phyloP scores from a whole-genome alignment of 1,140 invertebrate species.

The Lordiphosa mommai region DNA sequence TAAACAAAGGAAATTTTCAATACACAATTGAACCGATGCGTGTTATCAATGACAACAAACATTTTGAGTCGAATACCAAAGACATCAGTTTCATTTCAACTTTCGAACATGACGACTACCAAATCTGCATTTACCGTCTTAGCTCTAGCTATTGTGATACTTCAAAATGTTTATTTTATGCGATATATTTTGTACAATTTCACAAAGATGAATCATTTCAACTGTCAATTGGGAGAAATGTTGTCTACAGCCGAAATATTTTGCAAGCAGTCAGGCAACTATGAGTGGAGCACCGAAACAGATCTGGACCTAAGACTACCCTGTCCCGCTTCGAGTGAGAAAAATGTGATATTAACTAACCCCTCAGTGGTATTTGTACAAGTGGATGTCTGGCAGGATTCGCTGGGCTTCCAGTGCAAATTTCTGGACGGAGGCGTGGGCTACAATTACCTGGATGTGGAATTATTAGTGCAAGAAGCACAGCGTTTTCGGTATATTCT shows the following conservation, averaged over 20 bases:
- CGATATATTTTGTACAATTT: background rate
- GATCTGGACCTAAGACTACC: background rate
- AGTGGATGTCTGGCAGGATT: conserved; percentile 3
- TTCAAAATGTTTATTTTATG: background rate
- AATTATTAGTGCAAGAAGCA: background rate
- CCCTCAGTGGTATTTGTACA: conserved; percentile 1
- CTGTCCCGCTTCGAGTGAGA: background rate
- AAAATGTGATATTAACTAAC: background rate
- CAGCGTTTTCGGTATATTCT: background rate
- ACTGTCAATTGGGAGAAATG: conserved; percentile 3
- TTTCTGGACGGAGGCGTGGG: conserved; percentile 3
- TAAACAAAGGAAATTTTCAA: background rate
- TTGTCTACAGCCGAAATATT: background rate
- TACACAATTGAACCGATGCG: background rate
- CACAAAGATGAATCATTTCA: background rate
- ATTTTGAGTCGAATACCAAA: background rate
- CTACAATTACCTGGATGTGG: background rate
- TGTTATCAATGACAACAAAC: background rate
- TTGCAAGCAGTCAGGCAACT: background rate
- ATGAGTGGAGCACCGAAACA: background rate
- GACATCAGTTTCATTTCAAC: background rate
- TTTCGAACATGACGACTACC: background rate
- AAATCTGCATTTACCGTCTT: background rate
- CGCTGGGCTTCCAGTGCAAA: background rate
- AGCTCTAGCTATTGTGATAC: background rate